Percentiles rank a stretch among this genome's conserved stretches.
These are phyloP conservation scores for Nysson spinosus DNA, from an alignment of 2,888 invertebrate genomes.

Conservation along the genomic window DNA sequence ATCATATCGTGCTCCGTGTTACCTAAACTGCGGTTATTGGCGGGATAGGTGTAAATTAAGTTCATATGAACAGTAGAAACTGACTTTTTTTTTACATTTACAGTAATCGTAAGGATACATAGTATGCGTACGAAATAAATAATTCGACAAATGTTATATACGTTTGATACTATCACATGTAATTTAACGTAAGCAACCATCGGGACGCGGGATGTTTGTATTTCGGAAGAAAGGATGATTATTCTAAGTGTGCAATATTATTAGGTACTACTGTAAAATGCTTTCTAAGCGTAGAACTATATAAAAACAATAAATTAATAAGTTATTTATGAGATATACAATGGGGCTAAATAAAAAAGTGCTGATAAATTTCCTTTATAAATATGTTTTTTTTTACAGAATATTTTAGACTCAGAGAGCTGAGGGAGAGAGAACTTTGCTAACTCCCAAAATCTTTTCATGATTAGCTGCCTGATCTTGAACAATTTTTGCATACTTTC, in stretches of 20 bases:
- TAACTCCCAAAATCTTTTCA: conserved; percentile 72
- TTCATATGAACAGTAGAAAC: background rate
- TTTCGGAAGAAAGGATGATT: conserved; percentile 19
- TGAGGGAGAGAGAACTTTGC: conserved; percentile 66
- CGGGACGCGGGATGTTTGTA: too few species aligned
- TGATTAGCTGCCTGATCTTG: conserved; percentile 73
- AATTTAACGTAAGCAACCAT: too few species aligned
- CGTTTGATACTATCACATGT: too few species aligned
- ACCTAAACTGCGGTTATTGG: too few species aligned
- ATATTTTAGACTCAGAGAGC: conserved; percentile 46
- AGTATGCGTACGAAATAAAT: too few species aligned
- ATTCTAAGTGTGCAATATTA: conserved; percentile 16
- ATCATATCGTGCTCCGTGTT: too few species aligned
- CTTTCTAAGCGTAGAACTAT: conserved; percentile 5
- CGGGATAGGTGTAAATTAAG: background rate
- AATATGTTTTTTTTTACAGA: conserved; percentile 15
- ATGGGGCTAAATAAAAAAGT: background rate
- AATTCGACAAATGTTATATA: too few species aligned
- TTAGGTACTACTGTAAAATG: conserved; percentile 14
- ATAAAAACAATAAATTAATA: conserved; percentile 21
- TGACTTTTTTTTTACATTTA: conserved; percentile 39
- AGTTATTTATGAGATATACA: conserved; percentile 29
- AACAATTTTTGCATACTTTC: conserved; percentile 75
- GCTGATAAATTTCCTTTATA: background rate
- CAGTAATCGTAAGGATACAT: conserved; percentile 49